Evolutionary conservation across 2,113 vertebrate genomes (phyloP).

Genomic region (Phalacrocorax pelagicus): DNA sequence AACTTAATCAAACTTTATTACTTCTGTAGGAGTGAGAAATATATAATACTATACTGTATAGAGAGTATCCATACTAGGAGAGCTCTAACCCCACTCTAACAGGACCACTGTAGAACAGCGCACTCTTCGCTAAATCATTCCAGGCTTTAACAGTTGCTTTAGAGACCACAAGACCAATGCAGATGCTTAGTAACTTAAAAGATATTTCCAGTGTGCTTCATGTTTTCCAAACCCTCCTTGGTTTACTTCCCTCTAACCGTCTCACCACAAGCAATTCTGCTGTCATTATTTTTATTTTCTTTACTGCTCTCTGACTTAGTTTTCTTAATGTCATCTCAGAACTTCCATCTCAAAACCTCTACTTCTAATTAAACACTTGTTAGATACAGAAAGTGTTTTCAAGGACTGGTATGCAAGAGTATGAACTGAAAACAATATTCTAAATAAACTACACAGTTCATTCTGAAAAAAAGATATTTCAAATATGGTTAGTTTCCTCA

Average conservation of each 20-base stretch:
- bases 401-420: neutral
- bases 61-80: neutral
- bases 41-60: neutral
- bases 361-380: neutral
- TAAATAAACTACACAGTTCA: neutral
- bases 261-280: neutral
- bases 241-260: neutral
- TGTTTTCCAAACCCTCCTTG: neutral
- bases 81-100: neutral
- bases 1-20: neutral
- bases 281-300: neutral
- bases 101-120: neutral
- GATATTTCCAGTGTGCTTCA: slow-evolving; percentile 1
- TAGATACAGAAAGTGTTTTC: neutral
- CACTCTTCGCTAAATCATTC: neutral
- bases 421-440: neutral
- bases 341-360: neutral
- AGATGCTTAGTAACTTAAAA: neutral
- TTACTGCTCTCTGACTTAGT: neutral
- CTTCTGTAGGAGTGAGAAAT: neutral
- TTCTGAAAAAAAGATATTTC: neutral
- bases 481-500: neutral
- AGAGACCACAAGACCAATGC: neutral
- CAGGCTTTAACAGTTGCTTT: neutral
- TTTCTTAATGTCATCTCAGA: neutral